Base-by-base conservation (phyloP, 2,797 vertebrate species). In the Numenius phaeopus region DNA sequence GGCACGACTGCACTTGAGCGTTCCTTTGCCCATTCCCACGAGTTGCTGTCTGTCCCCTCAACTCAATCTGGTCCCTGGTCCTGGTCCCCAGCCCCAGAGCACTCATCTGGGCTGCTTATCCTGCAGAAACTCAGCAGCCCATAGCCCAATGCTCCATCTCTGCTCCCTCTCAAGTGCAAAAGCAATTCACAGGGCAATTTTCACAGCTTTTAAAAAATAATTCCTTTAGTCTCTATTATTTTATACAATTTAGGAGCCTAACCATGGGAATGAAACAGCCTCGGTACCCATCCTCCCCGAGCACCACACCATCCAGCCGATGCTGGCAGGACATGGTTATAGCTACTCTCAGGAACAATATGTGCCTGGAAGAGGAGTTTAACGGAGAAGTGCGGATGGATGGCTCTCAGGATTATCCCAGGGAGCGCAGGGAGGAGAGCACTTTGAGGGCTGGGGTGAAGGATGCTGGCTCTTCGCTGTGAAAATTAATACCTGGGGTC, bases 101-200 rank as follows among this genome's bases (percentile, higher is more conserved):
- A 3, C 42, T 37, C 29, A 3, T 5, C n/a, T 21, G 49, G n/a
- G 55, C 67, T 37, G 15, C 52, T 44, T 46, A 2, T 27, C 5
- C 0, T 10, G 47, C 7, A 12, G 65, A 13, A 15, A 42, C 65
- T 44, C 58, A 20, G 70, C 82, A 61, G 47, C 20, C 22, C 2
- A 0, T 5, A 21, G 18, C 20, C 44, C 2, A 1, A 5, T 0
- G 1, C 34, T 44, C 54, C 34, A 16, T 6, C 61, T 46, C 71
- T 49, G 34, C 78, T 55, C 32, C 24, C 29, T 59, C 71, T 20
- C 34, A 23, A 42, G 27, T 10, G 14, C n/a, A 17, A 54, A 52
- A 76, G n/a, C 55, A 66, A 50, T 70, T 61, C 9, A 42, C 11
- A 24, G 55, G n/a, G 44, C 0, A 1, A 8, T 55, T 54, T 66